Base-by-base conservation (phyloP, 2,888 invertebrate genomes). In the Dasysyrphus albostriatus region DNA sequence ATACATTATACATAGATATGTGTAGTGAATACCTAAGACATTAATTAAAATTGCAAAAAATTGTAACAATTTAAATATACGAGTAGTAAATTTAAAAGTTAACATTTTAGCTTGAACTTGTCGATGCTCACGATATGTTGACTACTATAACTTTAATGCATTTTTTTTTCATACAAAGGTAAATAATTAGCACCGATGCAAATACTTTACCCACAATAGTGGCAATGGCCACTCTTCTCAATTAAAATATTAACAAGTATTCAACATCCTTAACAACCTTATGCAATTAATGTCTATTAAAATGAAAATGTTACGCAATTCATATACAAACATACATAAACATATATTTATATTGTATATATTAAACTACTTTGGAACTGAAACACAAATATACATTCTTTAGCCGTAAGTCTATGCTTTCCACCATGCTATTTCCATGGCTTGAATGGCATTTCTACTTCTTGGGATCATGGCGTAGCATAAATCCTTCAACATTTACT, bases 401-500 rank as follows among this genome's bases (percentile, higher is more conserved):
- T 49, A 59, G 59, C 49, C n/a, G 58, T 69, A 44, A 63, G 74
- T 79, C 58, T 79, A 47, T 56, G 54, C 39, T 58, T 61, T 79
- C 34, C n/a, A 19, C 54, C 32, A 42, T 67, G n/a, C 49, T 24
- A 51, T 32, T 39, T 32, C 32, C 42, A 42, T 49, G 39, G 44
- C 56, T 19, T 32, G 61, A 37, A 78, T 54, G 49, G 37, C 39
- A 47, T 75, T 56, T 44, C 47, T 51, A 63, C 54, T 82, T 61
- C 61, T 82, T 70, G 54, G 61, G 32, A 80, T 39, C 69, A 63
- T 72, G 77, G 77, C 65, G 47, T 70, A 74, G 77, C 16, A 67
- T 85, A 85, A 85, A 82, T 82, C 85, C 82, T 70, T 75, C 77
- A 87, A 87, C 82, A 85, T 85, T 82, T 78, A 76, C 76, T 81